phyloP scores from a whole-genome alignment of 1,140 invertebrate genomes.

The Drosophila saltans region DNA sequence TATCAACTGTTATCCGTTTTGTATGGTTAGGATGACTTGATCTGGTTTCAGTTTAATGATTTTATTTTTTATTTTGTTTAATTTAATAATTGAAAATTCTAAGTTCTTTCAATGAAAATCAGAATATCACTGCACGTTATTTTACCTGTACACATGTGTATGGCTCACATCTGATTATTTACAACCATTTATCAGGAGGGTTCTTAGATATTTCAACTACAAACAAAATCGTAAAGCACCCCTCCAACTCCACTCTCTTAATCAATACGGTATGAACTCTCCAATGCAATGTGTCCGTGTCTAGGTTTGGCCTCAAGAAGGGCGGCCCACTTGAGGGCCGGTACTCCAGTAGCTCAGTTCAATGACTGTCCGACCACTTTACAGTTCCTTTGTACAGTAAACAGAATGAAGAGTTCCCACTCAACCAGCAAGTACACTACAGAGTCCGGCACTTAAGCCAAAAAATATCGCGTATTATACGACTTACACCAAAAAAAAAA shows the following conservation, averaged over 20 bases:
- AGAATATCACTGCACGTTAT: too few relatives aligned
- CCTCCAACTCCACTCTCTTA: conserved; percentile 21
- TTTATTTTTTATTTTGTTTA: too few relatives aligned
- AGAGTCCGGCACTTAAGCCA: conserved; percentile 39
- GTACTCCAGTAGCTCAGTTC: conserved; percentile 51
- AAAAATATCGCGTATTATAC: conserved; percentile 75
- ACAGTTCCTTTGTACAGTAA: conserved; percentile 69
- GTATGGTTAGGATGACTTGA: too few relatives aligned
- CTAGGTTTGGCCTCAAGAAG: conserved; percentile 15
- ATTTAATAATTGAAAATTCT: too few relatives aligned
- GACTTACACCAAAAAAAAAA: conserved; percentile 27
- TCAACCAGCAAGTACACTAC: conserved; percentile 51
- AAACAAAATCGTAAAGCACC: conserved; percentile 3
- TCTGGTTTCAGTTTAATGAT: too few relatives aligned
- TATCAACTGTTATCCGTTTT: too few relatives aligned
- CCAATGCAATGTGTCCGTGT: conserved; percentile 53
- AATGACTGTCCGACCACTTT: conserved; percentile 68
- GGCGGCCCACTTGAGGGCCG: conserved; percentile 16
- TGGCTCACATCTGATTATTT: background rate
- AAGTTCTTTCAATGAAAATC: too few relatives aligned
- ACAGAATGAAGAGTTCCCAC: conserved; percentile 64
- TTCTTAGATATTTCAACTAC: conserved; percentile 40
- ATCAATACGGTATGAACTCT: conserved; percentile 44
- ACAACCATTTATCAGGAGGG: conserved; percentile 3
- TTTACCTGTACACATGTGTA: too few relatives aligned